phyloP scores from a whole-genome alignment of 2,888 invertebrate genomes.

The Amorpha juglandis region DNA sequence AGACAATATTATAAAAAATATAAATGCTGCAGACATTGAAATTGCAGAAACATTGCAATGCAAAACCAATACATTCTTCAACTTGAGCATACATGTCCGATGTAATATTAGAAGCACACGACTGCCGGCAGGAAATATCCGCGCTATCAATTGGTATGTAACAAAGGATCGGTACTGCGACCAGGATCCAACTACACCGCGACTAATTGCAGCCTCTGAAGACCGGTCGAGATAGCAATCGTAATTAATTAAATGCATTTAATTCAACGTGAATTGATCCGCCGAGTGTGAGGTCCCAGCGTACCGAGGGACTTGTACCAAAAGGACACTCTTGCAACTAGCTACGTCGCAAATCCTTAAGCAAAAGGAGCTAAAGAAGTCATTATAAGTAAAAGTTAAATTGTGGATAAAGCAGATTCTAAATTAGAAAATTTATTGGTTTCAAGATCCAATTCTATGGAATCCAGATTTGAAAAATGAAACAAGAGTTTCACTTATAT shows the following conservation, averaged over 20 bases:
- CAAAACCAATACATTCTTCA: background rate
- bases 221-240: constrained; percentile 64
- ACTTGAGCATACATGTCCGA: background rate
- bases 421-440: background rate
- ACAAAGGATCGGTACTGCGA: constrained; percentile 50
- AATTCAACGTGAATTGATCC: constrained; percentile 67
- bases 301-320: constrained; percentile 25
- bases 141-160: constrained; percentile 48
- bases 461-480: too few species aligned
- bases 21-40: background rate
- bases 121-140: constrained; percentile 41
- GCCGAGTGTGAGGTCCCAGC: constrained; percentile 63
- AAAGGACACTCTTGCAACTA: constrained; percentile 25
- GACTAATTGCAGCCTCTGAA: constrained; percentile 65
- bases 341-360: constrained; percentile 21
- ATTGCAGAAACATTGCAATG: background rate
- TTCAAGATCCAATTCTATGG: background rate
- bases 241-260: constrained; percentile 77
- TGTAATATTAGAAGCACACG: constrained; percentile 15
- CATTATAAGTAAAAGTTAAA: constrained; percentile 11
- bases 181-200: constrained; percentile 35
- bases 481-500: background rate
- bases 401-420: constrained; percentile 10
- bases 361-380: constrained; percentile 14
- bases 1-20: background rate